Evolutionary conservation across 2,888 invertebrate genomes (phyloP), one percentile per base, ranked within the genome.

Genomic region (Crossocerus cetratus): DNA sequence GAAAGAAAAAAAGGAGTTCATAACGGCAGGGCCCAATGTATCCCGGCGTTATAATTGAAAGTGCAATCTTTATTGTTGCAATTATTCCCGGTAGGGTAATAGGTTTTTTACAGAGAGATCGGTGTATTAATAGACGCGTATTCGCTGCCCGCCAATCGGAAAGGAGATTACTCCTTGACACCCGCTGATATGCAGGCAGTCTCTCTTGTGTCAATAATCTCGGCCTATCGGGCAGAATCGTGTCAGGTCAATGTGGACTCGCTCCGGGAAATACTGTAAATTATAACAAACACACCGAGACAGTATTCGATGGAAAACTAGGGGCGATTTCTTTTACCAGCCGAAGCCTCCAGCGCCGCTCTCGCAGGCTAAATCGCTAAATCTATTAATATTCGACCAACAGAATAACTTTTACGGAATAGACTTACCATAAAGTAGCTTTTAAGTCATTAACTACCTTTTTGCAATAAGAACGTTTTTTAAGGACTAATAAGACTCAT

Each of bases 41-140:
- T 65, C 53, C 60, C 44, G 49, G 69, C 66, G 65, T 78, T 76
- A 67, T 76, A 80, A 80, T 80, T 76, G 74, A 65, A 69, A 70
- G 57, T 64, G 18, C 65, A 69, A 77, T 78, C 69, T 69, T 73
- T 72, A 74, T 74, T 69, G 72, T 64, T 16, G 64, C 56, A 66
- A 81, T 76, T 78, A 72, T 74, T 81, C 76, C 53, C 43, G 65
- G 61, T 54, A 58, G 59, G 67, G 54, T 63, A 63, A 65, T 66
- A 58, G 45, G 0, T 56, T 74, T 76, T 71, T 72, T 62, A 65
- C 63, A 11, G 8, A 32, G 21, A 65, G 64, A 13, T 49, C 49
- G 55, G 60, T 65, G 63, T 76, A 79, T 79, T 79, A 76, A 76
- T 79, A 72, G 68, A 71, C 49, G 53, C 44, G 44, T 32, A 1